Conservation (phyloP, 2,888 invertebrate species). For the Folsomia manolachei region DNA sequence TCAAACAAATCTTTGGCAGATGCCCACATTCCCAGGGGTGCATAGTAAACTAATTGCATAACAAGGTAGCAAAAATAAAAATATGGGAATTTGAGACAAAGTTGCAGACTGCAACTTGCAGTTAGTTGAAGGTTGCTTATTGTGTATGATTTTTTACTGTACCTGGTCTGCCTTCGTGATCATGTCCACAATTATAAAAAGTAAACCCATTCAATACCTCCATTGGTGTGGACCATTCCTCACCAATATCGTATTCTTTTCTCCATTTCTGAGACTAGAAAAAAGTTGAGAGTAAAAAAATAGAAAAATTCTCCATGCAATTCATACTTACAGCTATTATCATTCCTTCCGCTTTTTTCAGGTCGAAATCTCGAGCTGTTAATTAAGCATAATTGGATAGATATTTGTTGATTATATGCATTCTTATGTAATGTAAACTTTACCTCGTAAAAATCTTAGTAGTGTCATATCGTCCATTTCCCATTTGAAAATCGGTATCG, state of each 20-base stretch:
- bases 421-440: not conserved
- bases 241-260: slow-evolving; percentile 29
- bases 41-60: slow-evolving; percentile 31
- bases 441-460: slow-evolving; percentile 33
- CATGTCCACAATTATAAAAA: slow-evolving; percentile 29
- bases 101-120: too few relatives aligned
- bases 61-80: not conserved
- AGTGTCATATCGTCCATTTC: slow-evolving; percentile 12
- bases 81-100: not conserved
- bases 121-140: too few relatives aligned
- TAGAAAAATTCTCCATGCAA: too few relatives aligned
- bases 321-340: slow-evolving; percentile 26
- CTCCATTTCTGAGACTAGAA: slow-evolving; percentile 28
- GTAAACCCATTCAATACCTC: slow-evolving; percentile 30
- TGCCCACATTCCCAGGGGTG: slow-evolving; percentile 35
- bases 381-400: not conserved
- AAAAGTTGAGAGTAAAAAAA: not conserved
- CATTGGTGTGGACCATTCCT: slow-evolving; percentile 19
- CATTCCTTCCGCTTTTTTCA: slow-evolving; percentile 33
- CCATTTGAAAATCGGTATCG: too few relatives aligned
- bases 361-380: slow-evolving; percentile 29
- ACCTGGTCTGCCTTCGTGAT: slow-evolving; percentile 38
- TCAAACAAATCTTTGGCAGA: slow-evolving; percentile 33
- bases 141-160: not conserved
- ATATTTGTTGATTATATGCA: not conserved